Evolutionary conservation across 2,888 invertebrate genomes (phyloP).

Genomic region (Girardia tigrina): DNA sequence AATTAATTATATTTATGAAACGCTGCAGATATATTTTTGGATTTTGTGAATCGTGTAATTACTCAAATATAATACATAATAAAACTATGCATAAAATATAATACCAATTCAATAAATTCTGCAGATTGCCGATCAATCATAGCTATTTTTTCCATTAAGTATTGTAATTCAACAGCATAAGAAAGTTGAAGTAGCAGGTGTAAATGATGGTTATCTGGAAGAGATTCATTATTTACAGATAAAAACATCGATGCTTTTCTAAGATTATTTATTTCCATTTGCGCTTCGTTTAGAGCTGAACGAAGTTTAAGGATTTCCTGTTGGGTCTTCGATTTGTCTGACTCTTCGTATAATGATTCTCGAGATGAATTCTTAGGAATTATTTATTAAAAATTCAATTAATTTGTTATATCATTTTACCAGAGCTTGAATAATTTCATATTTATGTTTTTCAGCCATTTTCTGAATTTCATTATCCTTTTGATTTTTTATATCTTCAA

Average conservation of each 20-base stretch:
- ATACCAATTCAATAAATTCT: neutral
- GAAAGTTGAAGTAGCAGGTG: neutral
- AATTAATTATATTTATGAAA: too few relatives aligned
- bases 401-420: neutral
- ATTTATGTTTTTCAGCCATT: neutral
- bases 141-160: neutral
- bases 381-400: neutral
- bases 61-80: too few relatives aligned
- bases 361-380: slow-evolving; percentile 1
- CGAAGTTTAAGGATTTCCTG: neutral
- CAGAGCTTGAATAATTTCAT: neutral
- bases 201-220: neutral
- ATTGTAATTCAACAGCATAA: neutral
- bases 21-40: too few relatives aligned
- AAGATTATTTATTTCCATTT: neutral
- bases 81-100: too few relatives aligned
- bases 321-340: neutral
- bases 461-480: slow-evolving; percentile 3
- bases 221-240: neutral
- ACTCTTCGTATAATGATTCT: neutral
- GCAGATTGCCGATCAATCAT: neutral
- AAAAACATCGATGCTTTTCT: neutral
- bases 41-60: too few relatives aligned
- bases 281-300: neutral
- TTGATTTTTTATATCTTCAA: neutral